Conservation (phyloP, 2,113 vertebrate species). For the Thymallus thymallus region DNA sequence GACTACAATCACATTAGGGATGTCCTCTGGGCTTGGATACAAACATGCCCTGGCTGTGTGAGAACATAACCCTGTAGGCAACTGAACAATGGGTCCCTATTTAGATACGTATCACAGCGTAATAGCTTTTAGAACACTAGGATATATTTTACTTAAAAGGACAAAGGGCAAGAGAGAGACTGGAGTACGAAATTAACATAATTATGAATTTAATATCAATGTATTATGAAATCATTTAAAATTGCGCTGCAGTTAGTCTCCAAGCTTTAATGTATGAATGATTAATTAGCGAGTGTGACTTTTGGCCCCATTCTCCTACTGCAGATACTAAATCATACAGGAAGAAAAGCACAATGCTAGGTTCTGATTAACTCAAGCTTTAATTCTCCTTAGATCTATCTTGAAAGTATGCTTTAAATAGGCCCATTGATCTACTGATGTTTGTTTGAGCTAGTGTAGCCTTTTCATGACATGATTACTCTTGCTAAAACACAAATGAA, state of each 20-base stretch:
- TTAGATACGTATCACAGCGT: slow-evolving; percentile 2
- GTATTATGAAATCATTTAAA: slow-evolving; percentile 8
- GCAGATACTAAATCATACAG: slow-evolving; percentile 52
- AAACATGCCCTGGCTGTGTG: slow-evolving; percentile 5
- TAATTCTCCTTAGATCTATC: slow-evolving; percentile 57
- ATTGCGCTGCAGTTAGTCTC: slow-evolving; percentile 9
- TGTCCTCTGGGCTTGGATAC: slow-evolving; percentile 42
- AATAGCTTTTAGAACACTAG: slow-evolving; percentile 1
- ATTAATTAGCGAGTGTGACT: slow-evolving; percentile 53
- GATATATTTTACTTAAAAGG: slow-evolving; percentile 14
- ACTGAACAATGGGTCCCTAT: slow-evolving; percentile 2
- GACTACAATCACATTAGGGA: slow-evolving; percentile 41
- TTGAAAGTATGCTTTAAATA: slow-evolving; percentile 61
- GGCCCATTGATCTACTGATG: neutral
- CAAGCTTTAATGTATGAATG: slow-evolving; percentile 43
- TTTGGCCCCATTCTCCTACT: slow-evolving; percentile 5
- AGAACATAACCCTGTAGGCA: slow-evolving; percentile 31
- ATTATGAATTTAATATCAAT: slow-evolving; percentile 10
- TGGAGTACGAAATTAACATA: slow-evolving; percentile 21
- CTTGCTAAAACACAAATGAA: no score
- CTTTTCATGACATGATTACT: no score
- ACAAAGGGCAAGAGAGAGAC: slow-evolving; percentile 1
- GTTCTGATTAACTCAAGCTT: slow-evolving; percentile 63
- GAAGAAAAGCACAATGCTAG: slow-evolving; percentile 53
- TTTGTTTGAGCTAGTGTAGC: neutral